Evolutionary conservation across 2,797 vertebrate genomes (phyloP).

Genomic region (Labeo calbasu): DNA sequence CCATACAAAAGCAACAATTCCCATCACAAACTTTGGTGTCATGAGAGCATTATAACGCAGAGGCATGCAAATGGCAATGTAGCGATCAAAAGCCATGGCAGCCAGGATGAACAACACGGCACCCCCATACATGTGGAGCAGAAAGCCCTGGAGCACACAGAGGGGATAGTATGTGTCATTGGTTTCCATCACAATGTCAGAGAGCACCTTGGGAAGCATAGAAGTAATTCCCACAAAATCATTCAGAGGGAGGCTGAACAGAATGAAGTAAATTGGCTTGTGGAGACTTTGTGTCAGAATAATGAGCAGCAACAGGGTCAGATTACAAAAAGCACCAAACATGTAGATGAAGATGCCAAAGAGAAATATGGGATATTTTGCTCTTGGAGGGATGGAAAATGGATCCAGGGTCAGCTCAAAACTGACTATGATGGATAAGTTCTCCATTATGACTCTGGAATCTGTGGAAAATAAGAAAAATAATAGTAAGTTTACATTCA

Average conservation of each 20-base stretch:
- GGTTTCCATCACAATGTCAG: constrained; percentile 61
- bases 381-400: constrained; percentile 69
- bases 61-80: constrained; percentile 78
- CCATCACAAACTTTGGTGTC: constrained; percentile 57
- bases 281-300: constrained; percentile 64
- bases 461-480: not conserved
- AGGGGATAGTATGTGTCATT: constrained; percentile 69
- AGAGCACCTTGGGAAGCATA: constrained; percentile 72
- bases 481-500: not conserved
- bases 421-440: constrained; percentile 62
- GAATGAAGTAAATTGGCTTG: constrained; percentile 60
- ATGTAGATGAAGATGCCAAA: constrained; percentile 69
- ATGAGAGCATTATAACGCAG: constrained; percentile 47
- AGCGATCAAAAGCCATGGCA: constrained; percentile 79
- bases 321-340: constrained; percentile 71
- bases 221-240: constrained; percentile 59
- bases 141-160: constrained; percentile 78
- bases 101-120: constrained; percentile 77
- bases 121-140: constrained; percentile 79
- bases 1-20: constrained; percentile 72
- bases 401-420: constrained; percentile 68
- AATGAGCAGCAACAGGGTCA: constrained; percentile 73
- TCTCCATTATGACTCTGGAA: constrained; percentile 65
- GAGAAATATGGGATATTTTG: constrained; percentile 74
- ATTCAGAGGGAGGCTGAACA: constrained; percentile 61